Percentiles rank a stretch among this genome's conserved stretches.
These are phyloP conservation scores for Xanthorhoe spadicearia DNA, from an alignment of 2,888 invertebrate genomes.

Conservation along the genomic window DNA sequence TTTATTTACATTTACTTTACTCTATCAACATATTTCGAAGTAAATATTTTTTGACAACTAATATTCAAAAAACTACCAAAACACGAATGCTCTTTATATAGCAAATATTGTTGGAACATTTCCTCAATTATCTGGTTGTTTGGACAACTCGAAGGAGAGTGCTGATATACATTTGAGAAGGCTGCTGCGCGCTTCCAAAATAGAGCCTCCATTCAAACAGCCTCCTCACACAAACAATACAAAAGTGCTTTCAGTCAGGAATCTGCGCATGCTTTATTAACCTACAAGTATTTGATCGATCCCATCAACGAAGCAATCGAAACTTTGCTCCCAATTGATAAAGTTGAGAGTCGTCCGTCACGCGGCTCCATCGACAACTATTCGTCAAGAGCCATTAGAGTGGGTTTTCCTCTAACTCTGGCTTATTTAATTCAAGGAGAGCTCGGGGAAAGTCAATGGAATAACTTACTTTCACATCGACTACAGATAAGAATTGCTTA, in stretches of 20 bases:
- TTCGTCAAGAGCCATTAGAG: constrained; percentile 37
- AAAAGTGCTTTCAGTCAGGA: background rate
- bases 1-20: too few species aligned
- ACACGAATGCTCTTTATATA: background rate
- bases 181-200: background rate
- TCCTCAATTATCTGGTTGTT: background rate
- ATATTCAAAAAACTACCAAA: background rate
- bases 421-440: constrained; percentile 29
- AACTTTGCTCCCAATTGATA: constrained; percentile 31
- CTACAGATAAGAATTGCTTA: constrained; percentile 27
- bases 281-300: constrained; percentile 22
- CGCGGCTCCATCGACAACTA: constrained; percentile 30
- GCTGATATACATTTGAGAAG: background rate
- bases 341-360: constrained; percentile 33
- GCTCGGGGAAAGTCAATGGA: constrained; percentile 20
- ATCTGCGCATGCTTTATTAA: constrained; percentile 21
- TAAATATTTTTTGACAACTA: too few species aligned
- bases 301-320: constrained; percentile 23
- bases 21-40: too few species aligned
- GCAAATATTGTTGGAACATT: background rate
- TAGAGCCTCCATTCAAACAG: background rate
- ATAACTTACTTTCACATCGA: constrained; percentile 19
- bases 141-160: background rate
- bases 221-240: background rate
- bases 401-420: constrained; percentile 17